A percentile compares a stretch with the other conserved stretches of the same genome.
These are phyloP conservation scores for Eidolon helvum DNA, from an alignment of 2,113 vertebrate species.

Conservation along the genomic window DNA sequence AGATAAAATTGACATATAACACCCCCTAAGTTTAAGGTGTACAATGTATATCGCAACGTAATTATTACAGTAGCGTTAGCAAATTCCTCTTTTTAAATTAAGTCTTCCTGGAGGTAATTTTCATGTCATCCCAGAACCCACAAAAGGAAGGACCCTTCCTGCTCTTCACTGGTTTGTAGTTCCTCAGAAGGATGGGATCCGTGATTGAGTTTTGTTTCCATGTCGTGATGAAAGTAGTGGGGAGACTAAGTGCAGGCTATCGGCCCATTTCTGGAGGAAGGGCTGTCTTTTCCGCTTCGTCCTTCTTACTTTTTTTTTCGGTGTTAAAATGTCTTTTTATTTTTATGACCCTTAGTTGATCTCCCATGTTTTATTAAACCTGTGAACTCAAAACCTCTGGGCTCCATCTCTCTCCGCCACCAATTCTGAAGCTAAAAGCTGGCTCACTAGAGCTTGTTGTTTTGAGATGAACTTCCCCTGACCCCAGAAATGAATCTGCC, in stretches of 20 bases:
- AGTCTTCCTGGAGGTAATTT: background rate
- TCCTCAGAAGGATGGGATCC: background rate
- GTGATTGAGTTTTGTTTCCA: background rate
- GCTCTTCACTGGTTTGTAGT: background rate
- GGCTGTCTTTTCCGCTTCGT: background rate
- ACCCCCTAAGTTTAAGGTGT: background rate
- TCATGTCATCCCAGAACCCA: background rate
- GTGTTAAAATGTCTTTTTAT: background rate
- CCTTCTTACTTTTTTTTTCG: background rate
- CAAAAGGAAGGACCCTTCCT: background rate
- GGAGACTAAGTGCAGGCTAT: background rate
- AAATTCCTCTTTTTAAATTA: background rate
- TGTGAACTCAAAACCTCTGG: background rate
- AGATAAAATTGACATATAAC: background rate
- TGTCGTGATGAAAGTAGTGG: background rate
- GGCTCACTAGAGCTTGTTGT: background rate
- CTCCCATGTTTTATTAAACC: constrained; percentile 10
- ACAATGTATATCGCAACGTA: background rate
- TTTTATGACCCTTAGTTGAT: background rate
- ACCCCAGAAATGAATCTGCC: constrained; percentile 42
- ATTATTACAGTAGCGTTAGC: background rate
- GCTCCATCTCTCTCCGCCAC: background rate
- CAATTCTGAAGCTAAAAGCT: background rate
- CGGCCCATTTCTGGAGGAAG: background rate
- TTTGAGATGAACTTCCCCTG: constrained; percentile 53